Conservation (phyloP, 2,113 vertebrate genomes). For the Chrysemys picta region DNA sequence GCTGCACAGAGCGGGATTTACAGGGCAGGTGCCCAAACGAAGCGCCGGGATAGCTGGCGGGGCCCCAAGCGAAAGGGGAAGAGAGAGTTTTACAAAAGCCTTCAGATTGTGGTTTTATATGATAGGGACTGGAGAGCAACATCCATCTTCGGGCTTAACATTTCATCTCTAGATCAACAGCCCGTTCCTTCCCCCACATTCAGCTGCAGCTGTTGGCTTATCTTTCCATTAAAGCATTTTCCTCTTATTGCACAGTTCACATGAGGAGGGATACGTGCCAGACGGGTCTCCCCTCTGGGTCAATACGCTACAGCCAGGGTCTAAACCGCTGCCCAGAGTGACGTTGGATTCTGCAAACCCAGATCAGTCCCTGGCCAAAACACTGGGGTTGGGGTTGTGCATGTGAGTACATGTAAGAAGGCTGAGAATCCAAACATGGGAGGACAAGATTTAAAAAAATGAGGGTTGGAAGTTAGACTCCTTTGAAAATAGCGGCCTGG, state of each 20-base stretch:
- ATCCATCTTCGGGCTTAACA: slow-evolving; percentile 38
- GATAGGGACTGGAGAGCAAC: slow-evolving; percentile 5
- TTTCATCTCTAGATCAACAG: slow-evolving; percentile 36
- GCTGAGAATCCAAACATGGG: background rate
- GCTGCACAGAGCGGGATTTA: slow-evolving; percentile 21
- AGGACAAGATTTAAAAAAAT: background rate
- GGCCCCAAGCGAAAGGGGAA: background rate
- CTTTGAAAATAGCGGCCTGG: slow-evolving; percentile 12
- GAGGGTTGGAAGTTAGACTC: background rate
- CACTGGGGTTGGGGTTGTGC: accelerated
- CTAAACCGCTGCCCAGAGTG: background rate
- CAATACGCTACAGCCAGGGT: background rate
- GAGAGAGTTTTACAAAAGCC: background rate
- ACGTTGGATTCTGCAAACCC: background rate
- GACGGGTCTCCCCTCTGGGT: slow-evolving; percentile 27
- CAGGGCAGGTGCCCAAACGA: slow-evolving; percentile 55
- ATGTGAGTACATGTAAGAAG: background rate
- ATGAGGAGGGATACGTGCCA: background rate
- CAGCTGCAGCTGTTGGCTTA: slow-evolving; percentile 59
- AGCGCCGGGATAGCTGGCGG: background rate
- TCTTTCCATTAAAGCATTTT: slow-evolving; percentile 41
- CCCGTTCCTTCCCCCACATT: slow-evolving; percentile 1
- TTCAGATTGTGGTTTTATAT: background rate
- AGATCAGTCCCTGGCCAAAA: background rate
- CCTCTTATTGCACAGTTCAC: background rate